These are phyloP conservation scores for Rotaria sp. DNA, from an alignment of 2,888 invertebrate species.

Conservation along the genomic window DNA sequence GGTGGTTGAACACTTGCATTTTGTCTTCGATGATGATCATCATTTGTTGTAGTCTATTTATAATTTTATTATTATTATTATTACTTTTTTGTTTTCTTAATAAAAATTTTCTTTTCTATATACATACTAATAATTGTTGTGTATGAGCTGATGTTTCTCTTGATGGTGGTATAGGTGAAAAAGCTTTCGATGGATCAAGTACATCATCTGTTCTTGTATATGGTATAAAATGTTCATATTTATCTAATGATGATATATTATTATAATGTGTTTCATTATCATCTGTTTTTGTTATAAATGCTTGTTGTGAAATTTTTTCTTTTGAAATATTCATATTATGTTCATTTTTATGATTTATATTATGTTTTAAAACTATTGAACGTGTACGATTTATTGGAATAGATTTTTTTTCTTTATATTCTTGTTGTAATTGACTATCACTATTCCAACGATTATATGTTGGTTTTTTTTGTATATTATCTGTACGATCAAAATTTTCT, in stretches of 20 bases:
- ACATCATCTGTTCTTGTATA: constrained; percentile 38
- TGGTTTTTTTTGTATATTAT: neutral
- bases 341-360: neutral
- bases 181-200: constrained; percentile 36
- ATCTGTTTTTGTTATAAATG: neutral
- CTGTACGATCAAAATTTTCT: neutral
- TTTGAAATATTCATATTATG: too few species aligned
- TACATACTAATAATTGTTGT: neutral
- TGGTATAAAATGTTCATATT: constrained; percentile 35
- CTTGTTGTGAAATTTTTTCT: neutral
- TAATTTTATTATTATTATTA: neutral
- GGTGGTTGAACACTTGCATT: neutral
- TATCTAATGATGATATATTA: constrained; percentile 27
- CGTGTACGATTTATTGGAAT: neutral
- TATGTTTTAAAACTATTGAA: neutral
- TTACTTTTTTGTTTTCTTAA: too few species aligned
- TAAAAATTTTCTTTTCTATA: too few species aligned
- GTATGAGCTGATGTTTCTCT: constrained; percentile 34
- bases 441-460: constrained; percentile 12
- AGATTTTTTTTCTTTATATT: neutral
- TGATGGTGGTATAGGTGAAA: constrained; percentile 38
- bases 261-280: neutral
- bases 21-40: neutral
- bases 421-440: neutral
- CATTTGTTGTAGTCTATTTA: neutral